A percentile compares a stretch with the other conserved stretches of the same genome.
Evolutionary conservation across 1,140 invertebrate genomes (phyloP).

Genomic region (Orussus abietinus): DNA sequence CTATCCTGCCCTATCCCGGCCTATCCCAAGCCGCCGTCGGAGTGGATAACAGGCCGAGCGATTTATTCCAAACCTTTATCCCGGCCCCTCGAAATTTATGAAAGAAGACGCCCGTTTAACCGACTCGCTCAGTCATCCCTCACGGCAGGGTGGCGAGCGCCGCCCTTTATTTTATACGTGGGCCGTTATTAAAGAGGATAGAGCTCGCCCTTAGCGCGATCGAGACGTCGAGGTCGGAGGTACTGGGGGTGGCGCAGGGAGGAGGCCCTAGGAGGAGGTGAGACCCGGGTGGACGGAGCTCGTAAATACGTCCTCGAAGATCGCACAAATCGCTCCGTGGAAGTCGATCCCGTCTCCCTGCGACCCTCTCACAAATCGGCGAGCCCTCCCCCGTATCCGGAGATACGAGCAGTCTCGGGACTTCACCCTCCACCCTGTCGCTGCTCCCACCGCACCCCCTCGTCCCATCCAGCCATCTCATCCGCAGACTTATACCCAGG

Average conservation of each 20-base stretch:
- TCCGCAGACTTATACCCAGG: no score
- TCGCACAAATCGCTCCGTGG: slow-evolving; percentile 40
- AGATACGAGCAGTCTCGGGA: slow-evolving; percentile 33
- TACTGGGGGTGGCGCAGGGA: no score
- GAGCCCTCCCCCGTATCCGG: slow-evolving; percentile 25
- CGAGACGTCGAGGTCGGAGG: slow-evolving; percentile 46
- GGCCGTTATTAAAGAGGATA: slow-evolving; percentile 52
- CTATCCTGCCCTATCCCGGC: no score
- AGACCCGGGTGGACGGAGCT: slow-evolving; percentile 24
- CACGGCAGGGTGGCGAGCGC: slow-evolving; percentile 41
- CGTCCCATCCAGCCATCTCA: no score
- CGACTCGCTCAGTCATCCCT: slow-evolving; percentile 53
- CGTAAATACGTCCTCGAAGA: slow-evolving; percentile 42
- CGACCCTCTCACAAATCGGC: no score
- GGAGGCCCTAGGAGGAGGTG: slow-evolving; percentile 23
- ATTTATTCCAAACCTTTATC: slow-evolving; percentile 54
- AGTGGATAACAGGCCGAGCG: slow-evolving; percentile 50
- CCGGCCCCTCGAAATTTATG: slow-evolving; percentile 51
- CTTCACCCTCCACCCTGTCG: slow-evolving; percentile 6
- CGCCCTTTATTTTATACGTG: slow-evolving; percentile 51
- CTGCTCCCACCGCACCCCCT: no score
- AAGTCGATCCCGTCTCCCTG: slow-evolving; percentile 28
- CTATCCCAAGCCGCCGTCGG: no score
- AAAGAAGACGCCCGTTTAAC: slow-evolving; percentile 53
- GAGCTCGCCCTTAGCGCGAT: slow-evolving; percentile 45